A percentile compares a stretch with the other conserved stretches of the same genome.
Conservation (phyloP, 2,888 invertebrate species). For the Leucoma salicis region DNA sequence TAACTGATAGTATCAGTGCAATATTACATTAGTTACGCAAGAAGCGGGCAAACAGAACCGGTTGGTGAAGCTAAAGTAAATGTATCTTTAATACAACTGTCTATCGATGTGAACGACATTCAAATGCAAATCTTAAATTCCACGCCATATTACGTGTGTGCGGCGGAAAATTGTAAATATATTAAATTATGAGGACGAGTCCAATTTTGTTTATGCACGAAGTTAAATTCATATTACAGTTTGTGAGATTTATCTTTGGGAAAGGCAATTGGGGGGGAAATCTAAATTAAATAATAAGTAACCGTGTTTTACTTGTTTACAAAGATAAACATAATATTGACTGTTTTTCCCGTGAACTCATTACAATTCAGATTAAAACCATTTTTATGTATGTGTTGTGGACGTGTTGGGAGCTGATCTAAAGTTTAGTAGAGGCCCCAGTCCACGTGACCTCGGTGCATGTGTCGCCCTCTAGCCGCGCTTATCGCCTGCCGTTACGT, state of each 20-base stretch:
- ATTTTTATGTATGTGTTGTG: slow-evolving; percentile 9
- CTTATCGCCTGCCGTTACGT: slow-evolving; percentile 40
- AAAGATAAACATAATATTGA: background rate
- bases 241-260: too few species aligned
- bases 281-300: too few species aligned
- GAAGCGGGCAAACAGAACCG: slow-evolving; percentile 36
- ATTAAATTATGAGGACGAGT: slow-evolving; percentile 10
- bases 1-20: too few species aligned
- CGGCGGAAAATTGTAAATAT: slow-evolving; percentile 25
- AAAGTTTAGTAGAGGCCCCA: slow-evolving; percentile 1
- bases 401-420: background rate
- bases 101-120: slow-evolving; percentile 31
- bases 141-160: slow-evolving; percentile 14
- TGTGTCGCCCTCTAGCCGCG: slow-evolving; percentile 32
- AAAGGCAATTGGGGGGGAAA: too few species aligned
- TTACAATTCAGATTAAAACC: slow-evolving; percentile 5
- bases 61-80: slow-evolving; percentile 30
- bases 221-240: too few species aligned
- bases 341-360: background rate
- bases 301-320: too few species aligned
- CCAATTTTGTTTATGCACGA: too few species aligned
- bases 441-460: slow-evolving; percentile 25
- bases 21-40: slow-evolving; percentile 44
- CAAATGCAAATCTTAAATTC: slow-evolving; percentile 34
- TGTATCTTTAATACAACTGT: slow-evolving; percentile 11